Base-by-base conservation (phyloP, 2,888 invertebrate genomes). In the Dynastes tityus region DNA sequence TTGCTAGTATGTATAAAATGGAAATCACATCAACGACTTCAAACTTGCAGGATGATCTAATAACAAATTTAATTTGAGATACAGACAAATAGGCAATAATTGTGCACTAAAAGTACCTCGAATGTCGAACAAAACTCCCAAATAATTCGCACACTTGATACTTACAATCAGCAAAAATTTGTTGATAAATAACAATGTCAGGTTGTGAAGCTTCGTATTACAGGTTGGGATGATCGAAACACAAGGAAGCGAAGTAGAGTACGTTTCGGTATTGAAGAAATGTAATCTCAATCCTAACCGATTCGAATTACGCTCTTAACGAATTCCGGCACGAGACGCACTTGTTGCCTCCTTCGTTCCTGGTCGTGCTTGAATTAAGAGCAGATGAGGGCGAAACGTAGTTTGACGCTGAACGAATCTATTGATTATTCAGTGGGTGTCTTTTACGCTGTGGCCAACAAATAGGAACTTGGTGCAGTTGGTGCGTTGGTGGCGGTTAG, bases 401-500 rank as follows among this genome's bases (percentile, higher is more conserved):
- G 9, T 55, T 53, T 45, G 45, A 16, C 71, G 58, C 32, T 37
- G 55, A n/a, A 53, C 71, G 71, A 37, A 16, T 71, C 32, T 71
- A 71, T 71, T 71, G 71, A 71, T 71, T 71, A 71, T 71, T 37
- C 58, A 37, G 71, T 71, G 71, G 71, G 71, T 71, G 71, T 71
- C 58, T 55, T 22, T 55, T 71, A 71, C 40, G 55, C 55, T 71
- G 3, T 22, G 37, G 3, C 37, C 71, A 55, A 37, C 71, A 71
- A 71, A 71, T 71, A 37, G 71, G 71, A 71, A 71, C 55, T 40
- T 58, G 55, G 58, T 58, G 71, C 71, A 71, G 71, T 37, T 9
- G 29, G 45, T 71, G 71, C 71, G 71, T 71, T 71, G 71, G 71
- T 37, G 71, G 71, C 58, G 58, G 29, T 13, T 53, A 16, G 6